A percentile compares a stretch with the other conserved stretches of the same genome.
Conservation (phyloP, 1,140 invertebrate species). For the Ceratitis capitata region DNA sequence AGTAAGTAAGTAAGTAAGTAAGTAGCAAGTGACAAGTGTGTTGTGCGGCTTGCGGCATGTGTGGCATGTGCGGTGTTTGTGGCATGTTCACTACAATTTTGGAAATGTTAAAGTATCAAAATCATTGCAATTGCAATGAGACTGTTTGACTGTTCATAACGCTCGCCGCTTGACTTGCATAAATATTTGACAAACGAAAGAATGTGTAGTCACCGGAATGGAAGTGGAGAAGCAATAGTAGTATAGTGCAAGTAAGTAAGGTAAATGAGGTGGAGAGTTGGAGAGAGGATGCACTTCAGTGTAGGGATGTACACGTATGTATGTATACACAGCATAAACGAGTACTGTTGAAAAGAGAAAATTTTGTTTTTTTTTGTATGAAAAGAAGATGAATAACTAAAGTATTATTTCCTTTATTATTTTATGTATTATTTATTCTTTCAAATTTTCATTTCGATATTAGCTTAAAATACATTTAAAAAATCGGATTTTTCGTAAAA, state of each 20-base stretch:
- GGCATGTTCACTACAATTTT: constrained; percentile 46
- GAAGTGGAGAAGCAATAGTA: background rate
- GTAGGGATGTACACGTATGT: background rate
- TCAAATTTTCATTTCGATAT: background rate
- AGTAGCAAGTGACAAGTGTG: constrained; percentile 12
- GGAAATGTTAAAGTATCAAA: constrained; percentile 65
- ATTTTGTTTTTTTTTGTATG: no score
- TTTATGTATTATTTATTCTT: no score
- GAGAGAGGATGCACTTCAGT: background rate
- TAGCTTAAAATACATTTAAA: no score
- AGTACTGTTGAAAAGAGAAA: no score
- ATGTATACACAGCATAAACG: background rate
- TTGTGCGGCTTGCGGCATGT: constrained; percentile 36
- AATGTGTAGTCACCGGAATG: constrained; percentile 14
- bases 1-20: no score
- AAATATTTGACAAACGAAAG: constrained; percentile 53
- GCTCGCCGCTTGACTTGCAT: constrained; percentile 63
- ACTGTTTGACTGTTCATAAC: constrained; percentile 65
- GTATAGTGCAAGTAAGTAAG: background rate
- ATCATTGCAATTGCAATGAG: constrained; percentile 65
- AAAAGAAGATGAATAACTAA: no score
- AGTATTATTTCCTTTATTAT: no score
- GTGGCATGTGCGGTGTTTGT: background rate
- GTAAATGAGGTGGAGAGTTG: background rate
- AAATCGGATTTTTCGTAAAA: background rate